phyloP scores from a whole-genome alignment of 2,113 vertebrate genomes.

The Colinus virginianus region DNA sequence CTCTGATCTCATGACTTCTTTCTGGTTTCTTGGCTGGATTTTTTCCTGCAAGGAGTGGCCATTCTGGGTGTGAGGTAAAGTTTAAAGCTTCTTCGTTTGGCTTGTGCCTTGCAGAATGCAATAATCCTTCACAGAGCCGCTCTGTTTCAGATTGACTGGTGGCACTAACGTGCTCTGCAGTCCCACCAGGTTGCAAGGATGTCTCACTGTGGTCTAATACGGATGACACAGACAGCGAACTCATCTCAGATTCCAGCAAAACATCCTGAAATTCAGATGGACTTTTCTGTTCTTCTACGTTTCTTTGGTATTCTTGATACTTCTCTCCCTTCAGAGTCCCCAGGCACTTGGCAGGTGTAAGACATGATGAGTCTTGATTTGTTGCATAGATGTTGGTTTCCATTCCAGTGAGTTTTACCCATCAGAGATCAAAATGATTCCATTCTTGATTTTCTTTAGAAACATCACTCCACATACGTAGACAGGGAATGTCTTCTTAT shows the following conservation, averaged over 20 bases:
- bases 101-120: neutral
- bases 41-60: neutral
- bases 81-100: neutral
- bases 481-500: neutral
- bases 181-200: neutral
- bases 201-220: neutral
- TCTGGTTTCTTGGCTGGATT: neutral
- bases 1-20: constrained; percentile 52
- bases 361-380: constrained; percentile 31
- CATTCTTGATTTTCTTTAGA: constrained; percentile 9
- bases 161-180: neutral
- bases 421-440: constrained; percentile 50
- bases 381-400: constrained; percentile 71
- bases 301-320: neutral
- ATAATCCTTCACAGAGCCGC: neutral
- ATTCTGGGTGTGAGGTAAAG: neutral
- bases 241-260: neutral
- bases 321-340: constrained; percentile 12
- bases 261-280: constrained; percentile 4
- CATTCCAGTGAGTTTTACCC: constrained; percentile 73
- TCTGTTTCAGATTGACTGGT: neutral
- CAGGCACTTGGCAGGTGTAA: neutral
- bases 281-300: neutral
- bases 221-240: neutral
- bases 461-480: neutral